Evolutionary conservation across 2,888 invertebrate species (phyloP), one percentile per base, ranked within the genome.

Genomic region (Cyrtodaria siliqua): DNA sequence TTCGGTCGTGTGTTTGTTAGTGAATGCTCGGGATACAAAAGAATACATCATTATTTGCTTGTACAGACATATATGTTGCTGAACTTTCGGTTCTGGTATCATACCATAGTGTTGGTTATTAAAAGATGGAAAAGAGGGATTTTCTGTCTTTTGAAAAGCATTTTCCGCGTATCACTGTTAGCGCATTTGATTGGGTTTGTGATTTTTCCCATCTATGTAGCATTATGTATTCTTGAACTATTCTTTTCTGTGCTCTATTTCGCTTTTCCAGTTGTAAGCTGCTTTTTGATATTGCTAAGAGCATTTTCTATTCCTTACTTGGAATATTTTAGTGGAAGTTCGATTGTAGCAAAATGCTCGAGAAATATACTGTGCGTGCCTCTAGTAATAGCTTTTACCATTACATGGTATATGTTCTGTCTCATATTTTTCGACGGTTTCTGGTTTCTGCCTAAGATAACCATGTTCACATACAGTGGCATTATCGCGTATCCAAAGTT

Each of bases 391-490:
- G 23, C 49, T n/a, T 60, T 68, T 23, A 20, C 20, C 6, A 57
- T 63, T 3, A 55, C 72, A 0, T 78, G 77, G 77, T 78, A 78
- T 52, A 72, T 64, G 72, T 78, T 64, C 18, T 69, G 77, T 20
- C 24, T 69, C 1, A 47, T 69, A 8, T 78, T 78, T 47, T 78
- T 78, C 23, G 77, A 69, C 29, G 68, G 64, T 0, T 78, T 72
- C 23, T 72, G 68, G 69, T 78, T 78, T 55, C 47, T 78, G 50
- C 69, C 64, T 14, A 69, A 72, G 33, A 69, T 69, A 9, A 69
- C 44, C 9, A 78, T 64, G 64, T 72, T 72, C 12, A 78, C 77
- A n/a, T 72, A 72, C 50, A 69, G 60, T 38, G 77, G 77, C 2
- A 50, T 72, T 8, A 64, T 78, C 9, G 77, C 72, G 0, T 72